Conservation (phyloP, 2,113 vertebrate species). For the Alces alces region DNA sequence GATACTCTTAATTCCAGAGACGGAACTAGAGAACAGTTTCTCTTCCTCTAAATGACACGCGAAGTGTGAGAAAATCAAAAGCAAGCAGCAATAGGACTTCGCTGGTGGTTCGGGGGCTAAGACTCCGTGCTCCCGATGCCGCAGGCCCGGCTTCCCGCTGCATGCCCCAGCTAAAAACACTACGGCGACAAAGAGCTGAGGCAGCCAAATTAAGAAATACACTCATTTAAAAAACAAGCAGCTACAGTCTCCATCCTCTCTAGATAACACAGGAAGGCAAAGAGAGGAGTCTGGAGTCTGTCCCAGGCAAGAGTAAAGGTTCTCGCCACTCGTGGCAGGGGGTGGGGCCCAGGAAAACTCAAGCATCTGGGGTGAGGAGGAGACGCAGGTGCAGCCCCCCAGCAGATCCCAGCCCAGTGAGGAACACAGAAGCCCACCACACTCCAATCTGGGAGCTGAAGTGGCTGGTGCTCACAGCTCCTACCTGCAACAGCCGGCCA, state of each 20-base stretch:
- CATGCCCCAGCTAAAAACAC: not conserved
- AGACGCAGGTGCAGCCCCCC: not conserved
- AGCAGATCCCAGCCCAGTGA: not conserved
- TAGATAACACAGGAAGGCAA: not conserved
- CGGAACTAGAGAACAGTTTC: not conserved
- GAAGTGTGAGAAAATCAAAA: not conserved
- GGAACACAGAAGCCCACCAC: not conserved
- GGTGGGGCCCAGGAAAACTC: not conserved
- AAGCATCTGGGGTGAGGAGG: accelerated
- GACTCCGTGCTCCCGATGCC: not conserved
- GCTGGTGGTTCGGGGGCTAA: not conserved
- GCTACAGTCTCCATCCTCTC: not conserved
- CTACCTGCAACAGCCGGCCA: not conserved
- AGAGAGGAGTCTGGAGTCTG: not conserved
- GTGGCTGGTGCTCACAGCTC: not conserved
- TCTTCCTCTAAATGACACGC: not conserved
- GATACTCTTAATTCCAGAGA: not conserved
- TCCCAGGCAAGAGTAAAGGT: not conserved
- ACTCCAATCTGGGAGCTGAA: not conserved
- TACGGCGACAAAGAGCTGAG: not conserved
- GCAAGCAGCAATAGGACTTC: not conserved
- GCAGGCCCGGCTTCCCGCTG: not conserved
- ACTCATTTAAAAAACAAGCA: not conserved
- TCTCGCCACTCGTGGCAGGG: not conserved
- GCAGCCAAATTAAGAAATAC: not conserved